Percentiles rank a stretch among this genome's conserved stretches.
Evolutionary conservation across 2,888 invertebrate species (phyloP).

Genomic region (Deilephila porcellus): DNA sequence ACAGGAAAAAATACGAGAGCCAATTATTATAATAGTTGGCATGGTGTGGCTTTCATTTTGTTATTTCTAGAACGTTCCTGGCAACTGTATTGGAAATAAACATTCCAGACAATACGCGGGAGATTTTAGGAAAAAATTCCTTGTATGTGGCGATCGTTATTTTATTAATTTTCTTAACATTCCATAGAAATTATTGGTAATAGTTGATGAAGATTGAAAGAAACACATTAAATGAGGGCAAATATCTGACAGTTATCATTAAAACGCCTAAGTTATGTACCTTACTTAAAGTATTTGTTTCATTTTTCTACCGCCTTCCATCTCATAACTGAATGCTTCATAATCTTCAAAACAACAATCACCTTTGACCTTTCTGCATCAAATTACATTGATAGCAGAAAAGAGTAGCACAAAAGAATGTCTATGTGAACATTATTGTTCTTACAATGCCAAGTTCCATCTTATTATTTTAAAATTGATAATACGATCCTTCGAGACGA

Average conservation of each 20-base stretch:
- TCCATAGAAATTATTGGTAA: no score
- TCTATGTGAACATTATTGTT: no score
- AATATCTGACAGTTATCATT: no score
- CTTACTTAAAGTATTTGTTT: no score
- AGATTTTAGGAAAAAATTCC: background rate
- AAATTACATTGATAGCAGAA: background rate
- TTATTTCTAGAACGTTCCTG: background rate
- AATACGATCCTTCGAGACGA: background rate
- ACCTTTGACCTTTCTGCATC: background rate
- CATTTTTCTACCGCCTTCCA: no score
- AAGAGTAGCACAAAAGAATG: no score
- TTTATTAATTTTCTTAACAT: no score
- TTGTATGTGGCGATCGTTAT: background rate
- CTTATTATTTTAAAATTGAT: background rate
- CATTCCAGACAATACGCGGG: background rate
- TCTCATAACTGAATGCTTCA: background rate
- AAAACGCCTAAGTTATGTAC: no score
- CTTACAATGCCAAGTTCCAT: background rate
- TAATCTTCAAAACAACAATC: no score
- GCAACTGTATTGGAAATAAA: background rate
- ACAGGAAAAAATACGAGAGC: conserved; percentile 14
- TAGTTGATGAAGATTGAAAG: no score
- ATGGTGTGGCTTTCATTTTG: background rate
- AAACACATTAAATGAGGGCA: no score
- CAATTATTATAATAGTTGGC: background rate